phyloP scores from a whole-genome alignment of 2,797 vertebrate species.

The Girardinus metallicus region DNA sequence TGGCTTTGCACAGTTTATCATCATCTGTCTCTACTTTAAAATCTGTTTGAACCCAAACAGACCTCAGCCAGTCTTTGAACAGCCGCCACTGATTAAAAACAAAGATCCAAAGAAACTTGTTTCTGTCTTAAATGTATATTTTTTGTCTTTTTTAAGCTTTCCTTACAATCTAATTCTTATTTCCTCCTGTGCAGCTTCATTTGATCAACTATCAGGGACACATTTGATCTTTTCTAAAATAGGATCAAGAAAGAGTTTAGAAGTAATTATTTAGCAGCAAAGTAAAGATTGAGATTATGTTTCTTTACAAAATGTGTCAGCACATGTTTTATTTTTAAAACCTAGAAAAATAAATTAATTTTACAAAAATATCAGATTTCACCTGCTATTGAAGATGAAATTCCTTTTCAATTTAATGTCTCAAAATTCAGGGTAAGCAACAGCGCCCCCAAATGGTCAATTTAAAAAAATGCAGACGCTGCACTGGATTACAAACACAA shows the following conservation, averaged over 20 bases:
- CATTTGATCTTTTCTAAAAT: neutral
- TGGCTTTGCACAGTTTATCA: neutral
- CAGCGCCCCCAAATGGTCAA: constrained; percentile 58
- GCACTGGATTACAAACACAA: neutral
- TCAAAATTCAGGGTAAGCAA: constrained; percentile 5
- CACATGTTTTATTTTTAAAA: neutral
- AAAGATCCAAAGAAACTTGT: constrained; percentile 13
- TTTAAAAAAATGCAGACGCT: constrained; percentile 18
- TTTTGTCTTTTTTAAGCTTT: neutral
- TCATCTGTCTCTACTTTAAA: constrained; percentile 2
- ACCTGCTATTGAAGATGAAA: neutral
- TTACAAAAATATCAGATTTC: neutral
- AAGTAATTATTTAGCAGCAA: neutral
- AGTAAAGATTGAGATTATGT: neutral
- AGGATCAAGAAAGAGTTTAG: neutral
- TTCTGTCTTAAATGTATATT: neutral
- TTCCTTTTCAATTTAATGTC: neutral
- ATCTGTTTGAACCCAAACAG: constrained; percentile 32
- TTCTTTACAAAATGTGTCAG: neutral
- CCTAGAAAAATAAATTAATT: neutral
- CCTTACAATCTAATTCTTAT: too few relatives aligned
- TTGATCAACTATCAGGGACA: neutral
- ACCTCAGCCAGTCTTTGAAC: constrained; percentile 29
- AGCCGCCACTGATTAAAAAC: constrained; percentile 14
- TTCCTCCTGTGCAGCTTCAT: neutral